Evolutionary conservation across 1,140 invertebrate species (phyloP), one percentile per base, ranked within the genome.

Genomic region (Halictus rubicundus): DNA sequence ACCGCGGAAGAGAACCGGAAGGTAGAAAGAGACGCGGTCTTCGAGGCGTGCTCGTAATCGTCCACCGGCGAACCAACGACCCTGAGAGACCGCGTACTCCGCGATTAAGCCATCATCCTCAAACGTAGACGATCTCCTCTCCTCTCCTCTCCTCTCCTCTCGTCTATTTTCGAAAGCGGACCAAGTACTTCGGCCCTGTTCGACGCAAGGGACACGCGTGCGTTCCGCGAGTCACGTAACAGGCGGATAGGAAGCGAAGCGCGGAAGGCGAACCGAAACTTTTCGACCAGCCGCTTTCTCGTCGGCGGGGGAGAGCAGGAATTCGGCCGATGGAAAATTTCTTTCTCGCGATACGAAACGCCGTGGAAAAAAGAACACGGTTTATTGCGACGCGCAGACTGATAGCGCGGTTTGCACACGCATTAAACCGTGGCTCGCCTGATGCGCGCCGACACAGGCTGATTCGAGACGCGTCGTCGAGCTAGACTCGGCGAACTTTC

Each of bases 31-130:
- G 49, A 21, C 16, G 19, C 4, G 14, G 19, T 5, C n/a, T n/a
- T n/a, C 46, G 46, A 49, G 16, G 46, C 46, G 46, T 65, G 52
- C 59, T 71, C 57, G 52, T 70, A 81, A 85, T 74, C 78, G 27
- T 77, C 61, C 52, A 49, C 23, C 54, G 72, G 52, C 42, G 46
- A 78, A 78, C 49, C 69, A 21, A 57, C 70, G 79, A 68, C 70
- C 75, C 74, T 85, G 83, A 85, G 83, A 85, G 42, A 61, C 14
- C 59, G 52, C 57, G 64, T 78, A 78, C 75, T 81, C 23, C 10
- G 52, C 71, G 79, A 83, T 83, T 81, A 60, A 64, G 42, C 73
- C 84, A 65, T 85, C 84, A 78, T 85, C 66, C 60, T 78, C 54
- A 16, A 57, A 54, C 49, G 46, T 37, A 76, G 59, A 85, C 72